phyloP scores from a whole-genome alignment of 1,140 invertebrate species.

The Chlorops oryzae region DNA sequence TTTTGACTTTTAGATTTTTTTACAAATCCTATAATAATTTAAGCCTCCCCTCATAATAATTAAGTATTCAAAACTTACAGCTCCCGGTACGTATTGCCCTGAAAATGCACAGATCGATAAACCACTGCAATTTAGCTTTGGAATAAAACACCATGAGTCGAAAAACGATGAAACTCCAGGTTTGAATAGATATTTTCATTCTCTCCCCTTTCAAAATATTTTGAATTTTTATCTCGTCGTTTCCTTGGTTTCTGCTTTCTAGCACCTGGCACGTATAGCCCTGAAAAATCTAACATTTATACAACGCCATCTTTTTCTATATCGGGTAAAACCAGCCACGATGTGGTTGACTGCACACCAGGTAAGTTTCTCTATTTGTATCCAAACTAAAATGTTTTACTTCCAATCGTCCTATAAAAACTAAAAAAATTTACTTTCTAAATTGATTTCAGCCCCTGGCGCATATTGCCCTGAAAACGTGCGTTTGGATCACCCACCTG shows the following conservation, averaged over 20 bases:
- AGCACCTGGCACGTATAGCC: slow-evolving; percentile 55
- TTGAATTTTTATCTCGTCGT: slow-evolving; percentile 17
- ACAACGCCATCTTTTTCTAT: slow-evolving; percentile 52
- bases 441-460: slow-evolving; percentile 54
- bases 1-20: no score
- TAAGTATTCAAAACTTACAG: slow-evolving; percentile 53
- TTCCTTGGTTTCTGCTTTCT: slow-evolving; percentile 7
- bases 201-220: slow-evolving; percentile 39
- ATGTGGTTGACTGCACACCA: slow-evolving; percentile 22
- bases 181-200: slow-evolving; percentile 29
- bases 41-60: no score
- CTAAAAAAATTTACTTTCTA: no score
- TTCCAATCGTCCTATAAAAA: no score
- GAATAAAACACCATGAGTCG: slow-evolving; percentile 57
- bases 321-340: slow-evolving; percentile 2
- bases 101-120: slow-evolving; percentile 58
- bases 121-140: slow-evolving; percentile 58
- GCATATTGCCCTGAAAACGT: slow-evolving; percentile 59
- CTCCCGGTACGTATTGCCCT: slow-evolving; percentile 56
- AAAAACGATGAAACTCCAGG: slow-evolving; percentile 67
- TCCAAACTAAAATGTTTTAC: no score
- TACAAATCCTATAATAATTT: no score
- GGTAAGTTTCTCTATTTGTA: no score
- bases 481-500: slow-evolving; percentile 49
- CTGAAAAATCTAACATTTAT: slow-evolving; percentile 59